phyloP scores from a whole-genome alignment of 2,888 invertebrate genomes.

The Himalopsyche anomala region DNA sequence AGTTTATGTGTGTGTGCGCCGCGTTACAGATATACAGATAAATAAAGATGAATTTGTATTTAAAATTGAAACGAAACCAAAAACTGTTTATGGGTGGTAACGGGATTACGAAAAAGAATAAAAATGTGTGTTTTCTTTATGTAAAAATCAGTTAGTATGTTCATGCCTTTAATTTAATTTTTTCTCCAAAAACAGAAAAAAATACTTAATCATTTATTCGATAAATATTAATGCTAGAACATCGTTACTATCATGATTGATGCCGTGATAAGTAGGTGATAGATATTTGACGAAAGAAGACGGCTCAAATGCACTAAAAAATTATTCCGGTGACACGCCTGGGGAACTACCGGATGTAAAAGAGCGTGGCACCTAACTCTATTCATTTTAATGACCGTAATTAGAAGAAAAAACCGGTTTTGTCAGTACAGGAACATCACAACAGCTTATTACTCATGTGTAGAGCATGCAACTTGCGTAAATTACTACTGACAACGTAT shows the following conservation, averaged over 20 bases:
- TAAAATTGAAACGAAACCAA: too few species aligned
- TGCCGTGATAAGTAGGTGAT: slow-evolving; percentile 7
- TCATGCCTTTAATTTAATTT: too few species aligned
- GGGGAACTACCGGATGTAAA: slow-evolving; percentile 38
- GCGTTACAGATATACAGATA: not conserved
- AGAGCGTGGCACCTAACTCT: slow-evolving; percentile 3
- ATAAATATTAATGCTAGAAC: too few species aligned
- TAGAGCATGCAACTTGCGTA: not conserved
- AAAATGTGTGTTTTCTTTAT: too few species aligned
- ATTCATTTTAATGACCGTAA: slow-evolving; percentile 51
- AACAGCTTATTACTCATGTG: slow-evolving; percentile 21
- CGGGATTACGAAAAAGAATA: too few species aligned
- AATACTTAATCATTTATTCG: too few species aligned
- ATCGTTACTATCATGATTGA: not conserved
- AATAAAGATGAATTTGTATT: too few species aligned
- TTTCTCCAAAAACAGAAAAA: too few species aligned
- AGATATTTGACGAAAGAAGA: slow-evolving; percentile 1
- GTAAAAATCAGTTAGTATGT: too few species aligned
- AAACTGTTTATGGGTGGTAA: too few species aligned
- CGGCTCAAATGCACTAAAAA: not conserved
- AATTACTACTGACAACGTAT: slow-evolving; percentile 21
- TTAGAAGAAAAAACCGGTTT: slow-evolving; percentile 48
- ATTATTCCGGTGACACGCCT: not conserved
- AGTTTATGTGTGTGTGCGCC: not conserved
- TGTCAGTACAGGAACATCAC: not conserved